Base-by-base conservation (phyloP, 1,140 invertebrate genomes). In the Anadara kagoshimensis region DNA sequence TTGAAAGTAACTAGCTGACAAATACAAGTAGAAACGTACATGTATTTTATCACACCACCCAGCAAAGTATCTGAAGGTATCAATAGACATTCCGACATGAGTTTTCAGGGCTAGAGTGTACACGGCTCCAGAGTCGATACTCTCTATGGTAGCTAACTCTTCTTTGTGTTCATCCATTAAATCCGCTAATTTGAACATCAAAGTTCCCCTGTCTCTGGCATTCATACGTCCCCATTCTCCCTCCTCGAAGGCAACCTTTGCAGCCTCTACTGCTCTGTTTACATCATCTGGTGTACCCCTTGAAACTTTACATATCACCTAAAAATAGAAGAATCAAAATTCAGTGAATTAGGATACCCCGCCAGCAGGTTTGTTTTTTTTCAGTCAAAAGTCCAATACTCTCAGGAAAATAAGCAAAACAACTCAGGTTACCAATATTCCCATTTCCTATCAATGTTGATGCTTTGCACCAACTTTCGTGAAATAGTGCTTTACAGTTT, bases 91-190 rank as follows among this genome's bases (percentile, higher is more conserved):
- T 29, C 88, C 88, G 26, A 89, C 80, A 62, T 90, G 97, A 0
- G 97, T 98, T 86, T 98, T 98, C 10, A 98, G 83, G 0, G 97
- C 97, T 29, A 98, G 89, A 0, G 97, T 98, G 87, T 98, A 98
- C 0, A 98, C 97, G 0, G 97, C 97, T 7, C 97, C 97, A 0
- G 96, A 97, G 86, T 98, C 97, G 8, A 98, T 91, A 0, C 93
- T 93, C 85, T 98, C 97, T 10, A 98, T 93, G 0, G 96, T 98
- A 0, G 97, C 97, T 77, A 98, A 90, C 84, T 98, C 97, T 87
- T 98, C 96, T 88, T 96, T 96, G 85, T 98, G 93, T 78, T 95
- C 86, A 75, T 98, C 96, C 96, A 98, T 97, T 43, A 98, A 87
- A 83, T 98, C 96, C 5, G 97, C 97, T 70, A 98, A 89, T 86